Base-by-base conservation (phyloP, 2,888 invertebrate species). In the Clivina fossor region DNA sequence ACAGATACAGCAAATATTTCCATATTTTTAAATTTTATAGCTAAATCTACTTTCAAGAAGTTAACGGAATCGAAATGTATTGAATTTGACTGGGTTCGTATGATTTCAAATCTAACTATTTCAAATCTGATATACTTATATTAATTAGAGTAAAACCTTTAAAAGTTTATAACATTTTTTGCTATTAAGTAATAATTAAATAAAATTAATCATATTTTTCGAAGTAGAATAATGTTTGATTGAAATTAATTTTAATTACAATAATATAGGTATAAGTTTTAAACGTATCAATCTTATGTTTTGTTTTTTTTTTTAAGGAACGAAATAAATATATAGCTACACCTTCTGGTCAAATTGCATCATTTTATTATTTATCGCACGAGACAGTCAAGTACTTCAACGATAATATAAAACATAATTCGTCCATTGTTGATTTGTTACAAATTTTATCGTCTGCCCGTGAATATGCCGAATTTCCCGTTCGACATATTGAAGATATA, bases 401-500 rank as follows among this genome's bases (percentile, higher is more conserved):
- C 37, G 80, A 85, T 26, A 75, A 80, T 22, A 71, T 99, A 38
- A 74, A 76, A n/a, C 71, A 79, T 1, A 80, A 83, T 58, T 78
- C 85, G 66, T 77, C 79, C 18, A 72, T 88, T 0, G 85, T 89
- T 53, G 85, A 90, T 13, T 76, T 96, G 50, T 71, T 99, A 33
- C 75, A 83, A 26, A 80, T 92, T 3, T 78, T 99, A 68, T 84
- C 90, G 22, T 87, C 93, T 70, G 85, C 88, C 1, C 83, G 92
- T 62, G 99, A 99, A 66, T 92, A 95, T 69, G 85, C 88, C 56
- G 89, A 96, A 64, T 79, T 99, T 61, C 99, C 99, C 0, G 98
- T 99, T 1, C 80, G 99, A 47, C 99, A 99, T 71, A 99, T 99
- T 70, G 99, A 99, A 74, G 98, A 99, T 69, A 76, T 87, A 58